Evolutionary conservation across 2,113 vertebrate genomes (phyloP).

Genomic region (Ictidomys tridecemlineatus): DNA sequence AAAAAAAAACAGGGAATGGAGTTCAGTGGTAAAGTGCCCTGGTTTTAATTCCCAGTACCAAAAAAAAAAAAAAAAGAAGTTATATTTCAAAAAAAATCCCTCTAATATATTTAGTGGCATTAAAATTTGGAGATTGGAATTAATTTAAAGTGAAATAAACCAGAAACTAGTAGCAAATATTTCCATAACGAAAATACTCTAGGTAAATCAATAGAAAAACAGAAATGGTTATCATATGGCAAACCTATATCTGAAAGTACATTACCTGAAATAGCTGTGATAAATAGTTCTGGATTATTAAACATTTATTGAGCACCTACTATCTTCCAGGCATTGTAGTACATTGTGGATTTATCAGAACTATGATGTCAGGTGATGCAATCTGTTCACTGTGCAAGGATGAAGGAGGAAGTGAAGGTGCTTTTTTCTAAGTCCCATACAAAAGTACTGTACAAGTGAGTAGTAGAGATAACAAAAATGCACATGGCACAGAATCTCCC

Average conservation of each 20-base stretch:
- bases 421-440: not conserved
- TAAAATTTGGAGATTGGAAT: constrained; percentile 38
- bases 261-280: not conserved
- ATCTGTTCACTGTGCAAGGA: not conserved
- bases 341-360: not conserved
- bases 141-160: constrained; percentile 57
- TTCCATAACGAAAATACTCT: not conserved
- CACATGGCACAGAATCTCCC: not conserved
- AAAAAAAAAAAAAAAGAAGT: not conserved
- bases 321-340: not conserved
- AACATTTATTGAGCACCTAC: not conserved
- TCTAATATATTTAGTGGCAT: not conserved
- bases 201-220: not conserved
- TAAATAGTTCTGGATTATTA: not conserved
- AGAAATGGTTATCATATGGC: not conserved
- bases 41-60: no score
- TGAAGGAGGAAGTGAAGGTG: not conserved
- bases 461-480: not conserved
- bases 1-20: not conserved
- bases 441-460: not conserved
- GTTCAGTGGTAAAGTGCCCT: no score
- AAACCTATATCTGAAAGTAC: not conserved
- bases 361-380: no score
- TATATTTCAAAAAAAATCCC: constrained; percentile 40
- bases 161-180: not conserved